These are phyloP conservation scores for Podotricha telesiphe DNA, from an alignment of 2,888 invertebrate genomes.

Conservation along the genomic window DNA sequence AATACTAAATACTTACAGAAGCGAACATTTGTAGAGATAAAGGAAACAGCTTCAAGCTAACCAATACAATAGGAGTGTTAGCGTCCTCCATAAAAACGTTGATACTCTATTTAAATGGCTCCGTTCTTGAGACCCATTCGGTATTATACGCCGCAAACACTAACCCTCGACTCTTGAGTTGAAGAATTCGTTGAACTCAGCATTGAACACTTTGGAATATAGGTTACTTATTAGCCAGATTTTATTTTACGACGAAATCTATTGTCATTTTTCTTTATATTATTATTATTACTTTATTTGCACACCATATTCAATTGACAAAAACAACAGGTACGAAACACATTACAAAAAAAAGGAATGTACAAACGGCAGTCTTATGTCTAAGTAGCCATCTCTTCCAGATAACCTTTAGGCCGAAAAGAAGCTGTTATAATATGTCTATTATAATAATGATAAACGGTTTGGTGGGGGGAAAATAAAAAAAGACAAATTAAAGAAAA, in stretches of 20 bases:
- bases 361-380: too few relatives aligned
- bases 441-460: too few relatives aligned
- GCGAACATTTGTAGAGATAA: slow-evolving; percentile 62
- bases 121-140: slow-evolving; percentile 63
- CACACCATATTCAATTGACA: too few relatives aligned
- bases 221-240: background rate
- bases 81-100: slow-evolving; percentile 59
- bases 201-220: slow-evolving; percentile 10
- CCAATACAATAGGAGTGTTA: slow-evolving; percentile 56
- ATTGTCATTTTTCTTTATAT: too few relatives aligned
- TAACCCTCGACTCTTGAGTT: slow-evolving; percentile 60
- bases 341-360: too few relatives aligned
- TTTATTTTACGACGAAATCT: background rate
- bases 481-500: too few relatives aligned
- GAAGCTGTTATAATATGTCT: too few relatives aligned
- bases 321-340: too few relatives aligned
- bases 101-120: slow-evolving; percentile 59
- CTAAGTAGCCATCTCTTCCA: too few relatives aligned
- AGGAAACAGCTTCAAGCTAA: slow-evolving; percentile 63
- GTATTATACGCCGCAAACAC: slow-evolving; percentile 61
- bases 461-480: too few relatives aligned
- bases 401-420: too few relatives aligned
- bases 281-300: too few relatives aligned
- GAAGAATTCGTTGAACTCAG: slow-evolving; percentile 44
- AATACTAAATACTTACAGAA: slow-evolving; percentile 50